Evolutionary conservation across 1,140 invertebrate genomes (phyloP).

Genomic region (Teleopsis dalmanni): DNA sequence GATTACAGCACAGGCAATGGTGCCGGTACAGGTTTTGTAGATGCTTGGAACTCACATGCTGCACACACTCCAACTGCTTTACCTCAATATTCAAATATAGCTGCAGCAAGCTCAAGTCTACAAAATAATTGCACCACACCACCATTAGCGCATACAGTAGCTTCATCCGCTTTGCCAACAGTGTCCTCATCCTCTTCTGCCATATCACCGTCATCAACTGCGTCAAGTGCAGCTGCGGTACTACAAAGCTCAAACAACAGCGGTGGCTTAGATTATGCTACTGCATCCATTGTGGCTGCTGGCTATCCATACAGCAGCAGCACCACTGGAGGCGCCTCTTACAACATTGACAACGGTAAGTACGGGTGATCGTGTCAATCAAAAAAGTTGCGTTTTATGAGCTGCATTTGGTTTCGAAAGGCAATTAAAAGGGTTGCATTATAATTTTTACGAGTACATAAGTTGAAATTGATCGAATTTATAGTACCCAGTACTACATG

Average conservation of each 20-base stretch:
- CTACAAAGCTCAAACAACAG: conserved; percentile 3
- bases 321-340: conserved; percentile 8
- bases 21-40: conserved; percentile 18
- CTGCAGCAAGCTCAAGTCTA: conserved; percentile 16
- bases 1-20: conserved; percentile 21
- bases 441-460: no score
- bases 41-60: conserved; percentile 32
- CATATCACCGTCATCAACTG: not conserved
- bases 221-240: conserved; percentile 1
- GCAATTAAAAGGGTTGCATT: no score
- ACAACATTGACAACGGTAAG: conserved; percentile 40
- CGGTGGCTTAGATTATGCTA: conserved; percentile 24
- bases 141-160: conserved; percentile 23
- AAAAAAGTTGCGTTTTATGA: no score
- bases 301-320: conserved; percentile 33
- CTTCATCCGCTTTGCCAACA: not conserved
- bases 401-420: no score
- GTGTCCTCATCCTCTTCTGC: not conserved
- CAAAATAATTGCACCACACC: conserved; percentile 24
- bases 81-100: conserved; percentile 38
- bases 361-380: conserved; percentile 41
- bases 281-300: conserved; percentile 33
- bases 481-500: no score
- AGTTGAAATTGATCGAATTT: no score
- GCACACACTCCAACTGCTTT: conserved; percentile 30